Evolutionary conservation across 2,888 invertebrate species (phyloP).

Genomic region (Hedychridium roseum): DNA sequence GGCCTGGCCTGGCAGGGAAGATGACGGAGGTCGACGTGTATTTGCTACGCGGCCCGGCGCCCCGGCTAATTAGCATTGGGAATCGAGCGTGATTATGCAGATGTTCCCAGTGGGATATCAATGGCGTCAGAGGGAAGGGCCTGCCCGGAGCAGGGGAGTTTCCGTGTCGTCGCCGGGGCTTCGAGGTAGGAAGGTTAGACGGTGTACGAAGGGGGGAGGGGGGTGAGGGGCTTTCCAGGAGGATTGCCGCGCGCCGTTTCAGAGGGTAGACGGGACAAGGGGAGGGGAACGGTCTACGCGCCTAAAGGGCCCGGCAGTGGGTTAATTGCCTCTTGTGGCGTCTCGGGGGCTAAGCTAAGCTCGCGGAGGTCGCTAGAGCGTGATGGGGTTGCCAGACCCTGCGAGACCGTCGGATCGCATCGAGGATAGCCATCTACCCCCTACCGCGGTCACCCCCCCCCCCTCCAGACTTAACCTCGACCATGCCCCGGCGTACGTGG

Average conservation of each 20-base stretch:
- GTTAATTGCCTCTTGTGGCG: constrained; percentile 61
- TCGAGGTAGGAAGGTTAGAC: too few relatives aligned
- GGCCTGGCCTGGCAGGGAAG: too few relatives aligned
- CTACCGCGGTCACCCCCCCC: constrained; percentile 38
- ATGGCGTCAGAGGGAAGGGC: too few relatives aligned
- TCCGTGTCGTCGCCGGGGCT: too few relatives aligned
- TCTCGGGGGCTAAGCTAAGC: constrained; percentile 51
- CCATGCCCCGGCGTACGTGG: constrained; percentile 33
- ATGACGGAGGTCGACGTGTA: constrained; percentile 54
- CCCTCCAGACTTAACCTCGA: constrained; percentile 49
- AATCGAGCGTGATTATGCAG: constrained; percentile 61
- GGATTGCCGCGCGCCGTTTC: constrained; percentile 1
- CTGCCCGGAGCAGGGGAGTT: constrained; percentile 23
- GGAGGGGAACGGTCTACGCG: constrained; percentile 25
- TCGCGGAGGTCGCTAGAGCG: constrained; percentile 38
- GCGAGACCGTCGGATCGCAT: constrained; percentile 36
- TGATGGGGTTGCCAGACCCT: constrained; percentile 39
- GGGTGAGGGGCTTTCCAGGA: constrained; percentile 16
- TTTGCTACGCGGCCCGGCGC: constrained; percentile 45
- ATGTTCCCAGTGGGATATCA: constrained; percentile 52
- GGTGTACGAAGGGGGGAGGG: constrained; percentile 4
- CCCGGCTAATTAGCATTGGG: constrained; percentile 59
- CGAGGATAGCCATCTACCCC: constrained; percentile 42
- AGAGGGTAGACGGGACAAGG: constrained; percentile 16
- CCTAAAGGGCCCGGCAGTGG: constrained; percentile 51